phyloP scores from a whole-genome alignment of 2,113 vertebrate genomes.

The Cyrtonyx montezumae region DNA sequence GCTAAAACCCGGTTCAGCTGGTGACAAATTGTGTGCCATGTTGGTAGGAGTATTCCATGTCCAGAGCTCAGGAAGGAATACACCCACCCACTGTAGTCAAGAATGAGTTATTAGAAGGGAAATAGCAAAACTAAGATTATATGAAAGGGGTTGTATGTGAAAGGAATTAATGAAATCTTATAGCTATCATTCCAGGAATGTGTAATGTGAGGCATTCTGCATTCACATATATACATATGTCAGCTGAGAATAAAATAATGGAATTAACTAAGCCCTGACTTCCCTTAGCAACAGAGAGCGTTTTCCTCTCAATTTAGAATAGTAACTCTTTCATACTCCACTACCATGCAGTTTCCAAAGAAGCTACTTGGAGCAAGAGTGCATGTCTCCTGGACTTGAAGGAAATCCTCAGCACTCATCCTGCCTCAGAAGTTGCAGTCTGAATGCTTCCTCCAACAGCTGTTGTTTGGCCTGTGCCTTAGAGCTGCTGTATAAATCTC shows the following conservation, averaged over 20 bases:
- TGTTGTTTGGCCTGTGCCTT: neutral
- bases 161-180: constrained; percentile 34
- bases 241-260: neutral
- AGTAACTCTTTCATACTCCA: neutral
- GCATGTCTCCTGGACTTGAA: neutral
- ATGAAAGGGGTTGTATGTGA: neutral
- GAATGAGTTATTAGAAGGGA: neutral
- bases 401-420: neutral
- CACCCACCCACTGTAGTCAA: neutral
- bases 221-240: neutral
- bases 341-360: neutral
- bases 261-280: constrained; percentile 5
- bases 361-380: neutral
- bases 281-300: constrained; percentile 51
- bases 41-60: neutral
- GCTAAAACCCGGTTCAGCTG: neutral
- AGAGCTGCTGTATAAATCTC: neutral
- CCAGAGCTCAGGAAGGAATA: neutral
- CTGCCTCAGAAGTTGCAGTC: neutral
- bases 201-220: neutral
- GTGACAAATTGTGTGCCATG: accelerated
- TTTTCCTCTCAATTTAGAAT: constrained; percentile 28
- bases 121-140: neutral
- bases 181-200: neutral
- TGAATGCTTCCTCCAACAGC: neutral